Evolutionary conservation across 2,113 vertebrate species (phyloP).

Genomic region (Porphyrio hochstetteri): DNA sequence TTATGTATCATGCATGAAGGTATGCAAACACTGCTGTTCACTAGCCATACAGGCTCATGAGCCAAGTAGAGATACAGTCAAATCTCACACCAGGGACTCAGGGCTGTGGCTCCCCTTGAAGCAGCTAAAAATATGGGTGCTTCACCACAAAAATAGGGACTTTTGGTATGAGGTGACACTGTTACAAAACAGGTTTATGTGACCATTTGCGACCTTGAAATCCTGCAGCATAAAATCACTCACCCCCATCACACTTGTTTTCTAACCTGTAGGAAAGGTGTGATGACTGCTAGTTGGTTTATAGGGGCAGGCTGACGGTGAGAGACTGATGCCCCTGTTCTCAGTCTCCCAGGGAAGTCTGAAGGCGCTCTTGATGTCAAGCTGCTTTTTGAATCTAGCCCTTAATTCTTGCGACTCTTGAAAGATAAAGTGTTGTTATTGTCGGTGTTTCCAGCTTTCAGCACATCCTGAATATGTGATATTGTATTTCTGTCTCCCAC

Average conservation of each 20-base stretch:
- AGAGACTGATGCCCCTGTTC: not conserved
- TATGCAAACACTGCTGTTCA: fast-evolving
- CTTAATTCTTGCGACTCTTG: not conserved
- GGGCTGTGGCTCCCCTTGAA: not conserved
- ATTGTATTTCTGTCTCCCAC: not conserved
- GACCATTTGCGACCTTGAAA: not conserved
- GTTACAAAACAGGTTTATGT: not conserved
- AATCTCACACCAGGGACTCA: not conserved
- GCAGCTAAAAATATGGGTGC: fast-evolving
- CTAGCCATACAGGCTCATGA: fast-evolving
- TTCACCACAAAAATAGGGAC: not conserved
- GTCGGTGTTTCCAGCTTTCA: not conserved
- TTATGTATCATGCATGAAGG: not conserved
- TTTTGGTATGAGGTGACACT: fast-evolving
- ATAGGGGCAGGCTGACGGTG: not conserved
- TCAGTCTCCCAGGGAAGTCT: not conserved
- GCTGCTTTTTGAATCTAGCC: not conserved
- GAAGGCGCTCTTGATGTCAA: not conserved
- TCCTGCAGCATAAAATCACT: not conserved
- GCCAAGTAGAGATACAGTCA: fast-evolving
- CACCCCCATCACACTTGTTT: not conserved
- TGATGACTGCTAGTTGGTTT: not conserved
- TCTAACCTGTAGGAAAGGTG: not conserved
- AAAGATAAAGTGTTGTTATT: not conserved
- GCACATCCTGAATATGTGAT: not conserved